Evolutionary conservation across 2,113 vertebrate genomes (phyloP).

Genomic region (Sinocyclocheilus anshuiensis): DNA sequence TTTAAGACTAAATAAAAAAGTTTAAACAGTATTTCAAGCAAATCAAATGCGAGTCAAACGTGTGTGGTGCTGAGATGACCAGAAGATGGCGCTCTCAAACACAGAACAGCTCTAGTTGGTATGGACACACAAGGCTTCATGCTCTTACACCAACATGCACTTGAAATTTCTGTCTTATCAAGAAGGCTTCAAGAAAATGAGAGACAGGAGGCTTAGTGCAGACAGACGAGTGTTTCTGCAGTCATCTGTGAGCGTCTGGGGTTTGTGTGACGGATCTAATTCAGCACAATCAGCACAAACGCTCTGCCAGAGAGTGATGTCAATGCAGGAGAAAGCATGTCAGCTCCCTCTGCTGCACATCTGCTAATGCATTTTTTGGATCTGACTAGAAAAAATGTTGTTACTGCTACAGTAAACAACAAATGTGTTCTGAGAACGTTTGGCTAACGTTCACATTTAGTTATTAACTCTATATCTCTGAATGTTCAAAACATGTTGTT

Average conservation of each 20-base stretch:
- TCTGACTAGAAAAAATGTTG: no score
- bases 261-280: conserved; percentile 29
- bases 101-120: neutral
- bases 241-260: conserved; percentile 16
- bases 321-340: neutral
- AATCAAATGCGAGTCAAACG: neutral
- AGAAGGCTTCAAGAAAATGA: neutral
- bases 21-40: neutral
- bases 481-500: no score
- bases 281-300: neutral
- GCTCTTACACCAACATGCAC: neutral
- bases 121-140: neutral
- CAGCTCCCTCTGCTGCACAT: neutral
- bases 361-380: neutral
- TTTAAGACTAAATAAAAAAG: neutral
- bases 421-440: neutral
- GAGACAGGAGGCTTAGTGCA: neutral
- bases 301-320: neutral
- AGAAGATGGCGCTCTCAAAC: conserved; percentile 59
- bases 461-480: neutral
- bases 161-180: neutral
- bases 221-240: conserved; percentile 40
- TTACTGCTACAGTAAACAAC: neutral
- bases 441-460: neutral
- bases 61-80: conserved; percentile 34